Evolutionary conservation across 2,888 invertebrate species (phyloP).

Genomic region (Cepaea hortensis): DNA sequence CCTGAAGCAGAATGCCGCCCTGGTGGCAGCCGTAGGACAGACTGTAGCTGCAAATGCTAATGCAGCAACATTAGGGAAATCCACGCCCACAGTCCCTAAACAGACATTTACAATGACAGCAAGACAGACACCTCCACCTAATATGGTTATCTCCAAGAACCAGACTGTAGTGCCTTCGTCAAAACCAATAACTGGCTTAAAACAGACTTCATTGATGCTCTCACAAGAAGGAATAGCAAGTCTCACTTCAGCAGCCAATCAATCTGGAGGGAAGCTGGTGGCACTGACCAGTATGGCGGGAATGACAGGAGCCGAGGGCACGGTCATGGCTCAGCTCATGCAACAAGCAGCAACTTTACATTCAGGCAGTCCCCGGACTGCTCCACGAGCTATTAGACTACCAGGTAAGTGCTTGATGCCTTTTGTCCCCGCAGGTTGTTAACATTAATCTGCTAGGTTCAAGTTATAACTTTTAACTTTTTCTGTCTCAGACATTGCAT

Average conservation of each 20-base stretch:
- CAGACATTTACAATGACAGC: constrained; percentile 51
- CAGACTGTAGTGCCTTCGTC: constrained; percentile 29
- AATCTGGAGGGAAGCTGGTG: constrained; percentile 47
- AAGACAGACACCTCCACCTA: constrained; percentile 38
- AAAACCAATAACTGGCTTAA: constrained; percentile 32
- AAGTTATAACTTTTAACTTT: no score
- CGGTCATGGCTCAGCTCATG: constrained; percentile 67
- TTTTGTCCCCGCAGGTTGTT: no score
- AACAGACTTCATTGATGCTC: constrained; percentile 50
- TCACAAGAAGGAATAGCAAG: constrained; percentile 49
- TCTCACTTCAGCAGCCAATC: constrained; percentile 39
- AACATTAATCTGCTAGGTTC: no score
- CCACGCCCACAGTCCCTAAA: constrained; percentile 43
- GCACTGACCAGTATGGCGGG: constrained; percentile 46
- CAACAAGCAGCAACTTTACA: constrained; percentile 60
- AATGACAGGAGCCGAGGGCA: constrained; percentile 50
- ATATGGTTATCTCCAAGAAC: constrained; percentile 43
- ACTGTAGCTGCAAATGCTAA: constrained; percentile 36
- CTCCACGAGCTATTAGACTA: constrained; percentile 61
- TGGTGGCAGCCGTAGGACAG: constrained; percentile 49
- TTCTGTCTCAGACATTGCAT: no score
- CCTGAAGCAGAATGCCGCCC: constrained; percentile 46
- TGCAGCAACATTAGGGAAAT: constrained; percentile 36
- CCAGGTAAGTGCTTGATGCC: constrained; percentile 56
- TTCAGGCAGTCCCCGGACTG: background rate